phyloP scores from a whole-genome alignment of 2,797 vertebrate species.

The Pogoniulus pusillus region DNA sequence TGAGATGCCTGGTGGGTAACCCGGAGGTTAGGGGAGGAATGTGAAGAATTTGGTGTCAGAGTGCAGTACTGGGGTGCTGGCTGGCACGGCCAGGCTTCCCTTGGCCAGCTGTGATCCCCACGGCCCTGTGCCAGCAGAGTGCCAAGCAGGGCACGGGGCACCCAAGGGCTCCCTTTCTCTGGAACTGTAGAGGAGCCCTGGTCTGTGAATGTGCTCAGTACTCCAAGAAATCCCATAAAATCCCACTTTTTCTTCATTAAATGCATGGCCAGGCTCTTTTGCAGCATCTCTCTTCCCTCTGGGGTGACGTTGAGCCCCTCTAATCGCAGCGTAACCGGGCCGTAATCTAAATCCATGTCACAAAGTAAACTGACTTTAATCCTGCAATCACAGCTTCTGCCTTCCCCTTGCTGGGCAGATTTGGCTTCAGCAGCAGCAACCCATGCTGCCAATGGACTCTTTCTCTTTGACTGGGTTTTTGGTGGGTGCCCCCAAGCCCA shows the following conservation, averaged over 20 bases:
- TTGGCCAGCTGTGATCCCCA: not conserved
- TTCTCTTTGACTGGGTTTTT: not conserved
- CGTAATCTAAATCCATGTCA: not conserved
- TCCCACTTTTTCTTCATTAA: not conserved
- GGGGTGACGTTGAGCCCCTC: not conserved
- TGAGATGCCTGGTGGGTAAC: not conserved
- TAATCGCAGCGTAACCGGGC: fast-evolving
- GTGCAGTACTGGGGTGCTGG: fast-evolving
- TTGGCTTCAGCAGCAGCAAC: not conserved
- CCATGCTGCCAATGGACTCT: fast-evolving
- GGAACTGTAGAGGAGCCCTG: not conserved
- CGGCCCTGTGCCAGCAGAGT: not conserved
- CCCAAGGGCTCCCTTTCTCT: fast-evolving
- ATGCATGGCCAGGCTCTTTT: not conserved
- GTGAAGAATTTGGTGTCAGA: not conserved
- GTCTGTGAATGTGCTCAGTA: fast-evolving
- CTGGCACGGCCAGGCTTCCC: not conserved
- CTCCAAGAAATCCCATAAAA: not conserved
- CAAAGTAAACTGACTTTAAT: not conserved
- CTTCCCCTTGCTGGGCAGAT: not conserved
- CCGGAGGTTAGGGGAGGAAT: not conserved
- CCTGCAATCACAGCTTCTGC: fast-evolving
- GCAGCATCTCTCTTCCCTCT: not conserved
- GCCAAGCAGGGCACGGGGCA: fast-evolving
- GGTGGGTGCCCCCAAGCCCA: not conserved